Percentiles rank a stretch among this genome's conserved stretches.
These are phyloP conservation scores for Donacobius atricapilla DNA, from an alignment of 2,113 vertebrate genomes.

Conservation along the genomic window DNA sequence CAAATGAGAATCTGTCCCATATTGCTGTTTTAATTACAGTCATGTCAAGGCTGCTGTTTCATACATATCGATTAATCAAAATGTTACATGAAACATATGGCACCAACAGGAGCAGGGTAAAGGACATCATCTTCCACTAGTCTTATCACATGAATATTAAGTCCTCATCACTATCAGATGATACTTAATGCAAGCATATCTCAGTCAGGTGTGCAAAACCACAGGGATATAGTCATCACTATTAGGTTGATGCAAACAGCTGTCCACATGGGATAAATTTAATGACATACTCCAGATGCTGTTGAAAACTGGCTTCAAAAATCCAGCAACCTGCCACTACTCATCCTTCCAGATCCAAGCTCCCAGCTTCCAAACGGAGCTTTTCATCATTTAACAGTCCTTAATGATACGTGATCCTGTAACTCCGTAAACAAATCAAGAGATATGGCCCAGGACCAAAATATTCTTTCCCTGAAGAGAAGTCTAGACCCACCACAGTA, in stretches of 20 bases:
- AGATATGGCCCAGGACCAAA: background rate
- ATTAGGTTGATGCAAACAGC: slow-evolving; percentile 61
- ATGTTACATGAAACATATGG: background rate
- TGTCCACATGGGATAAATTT: slow-evolving; percentile 40
- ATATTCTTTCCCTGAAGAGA: background rate
- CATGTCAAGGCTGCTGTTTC: background rate
- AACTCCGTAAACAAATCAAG: slow-evolving; percentile 6
- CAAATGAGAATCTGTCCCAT: background rate
- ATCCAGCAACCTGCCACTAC: background rate
- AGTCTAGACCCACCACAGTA: background rate
- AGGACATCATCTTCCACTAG: background rate
- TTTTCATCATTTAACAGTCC: slow-evolving; percentile 23
- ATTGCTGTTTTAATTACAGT: background rate
- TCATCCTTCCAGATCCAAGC: background rate
- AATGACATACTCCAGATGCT: slow-evolving; percentile 64
- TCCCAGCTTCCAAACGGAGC: background rate
- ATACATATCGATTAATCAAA: background rate
- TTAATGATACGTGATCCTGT: slow-evolving; percentile 36
- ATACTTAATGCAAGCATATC: slow-evolving; percentile 22
- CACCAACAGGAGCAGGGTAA: background rate
- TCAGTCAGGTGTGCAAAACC: slow-evolving; percentile 29
- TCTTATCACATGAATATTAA: background rate
- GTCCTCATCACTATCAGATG: background rate
- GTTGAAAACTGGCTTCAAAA: slow-evolving; percentile 40
- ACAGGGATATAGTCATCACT: slow-evolving; percentile 30